These are phyloP conservation scores for Glaucidium brasilianum DNA, from an alignment of 2,113 vertebrate genomes.

Conservation along the genomic window DNA sequence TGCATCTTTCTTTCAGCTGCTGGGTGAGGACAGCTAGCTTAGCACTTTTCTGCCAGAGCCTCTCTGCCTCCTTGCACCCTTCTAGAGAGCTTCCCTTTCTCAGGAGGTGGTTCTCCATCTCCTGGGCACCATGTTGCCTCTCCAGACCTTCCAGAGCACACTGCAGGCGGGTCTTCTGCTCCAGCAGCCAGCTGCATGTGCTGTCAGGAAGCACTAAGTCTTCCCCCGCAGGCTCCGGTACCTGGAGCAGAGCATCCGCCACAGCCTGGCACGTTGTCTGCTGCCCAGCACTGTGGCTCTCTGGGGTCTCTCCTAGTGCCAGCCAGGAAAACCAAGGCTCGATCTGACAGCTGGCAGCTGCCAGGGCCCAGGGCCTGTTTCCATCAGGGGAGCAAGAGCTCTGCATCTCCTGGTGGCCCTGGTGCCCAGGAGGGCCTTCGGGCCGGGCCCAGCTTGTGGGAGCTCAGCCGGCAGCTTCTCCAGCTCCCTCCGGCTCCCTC, in stretches of 20 bases:
- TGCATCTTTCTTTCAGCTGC: neutral
- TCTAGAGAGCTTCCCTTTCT: neutral
- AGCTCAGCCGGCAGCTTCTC: neutral
- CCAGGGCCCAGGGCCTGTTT: too few species aligned
- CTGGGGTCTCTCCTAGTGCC: neutral
- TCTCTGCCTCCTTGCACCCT: neutral
- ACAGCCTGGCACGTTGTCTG: neutral
- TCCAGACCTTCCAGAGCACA: neutral
- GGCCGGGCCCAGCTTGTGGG: neutral
- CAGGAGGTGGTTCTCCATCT: neutral
- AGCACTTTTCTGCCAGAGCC: neutral
- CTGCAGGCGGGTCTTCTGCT: neutral
- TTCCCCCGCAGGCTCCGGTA: neutral
- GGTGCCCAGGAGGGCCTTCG: neutral
- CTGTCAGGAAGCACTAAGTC: too few species aligned
- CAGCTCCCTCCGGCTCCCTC: rapidly evolving
- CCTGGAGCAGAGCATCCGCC: neutral
- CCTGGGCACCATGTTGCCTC: neutral
- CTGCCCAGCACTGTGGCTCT: neutral
- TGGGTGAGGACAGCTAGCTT: neutral
- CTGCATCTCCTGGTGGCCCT: neutral
- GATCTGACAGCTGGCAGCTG: neutral
- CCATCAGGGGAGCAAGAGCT: neutral
- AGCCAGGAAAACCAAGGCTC: neutral
- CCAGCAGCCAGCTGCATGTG: neutral